phyloP scores from a whole-genome alignment of 2,113 vertebrate genomes.

The Terrapene triunguis region DNA sequence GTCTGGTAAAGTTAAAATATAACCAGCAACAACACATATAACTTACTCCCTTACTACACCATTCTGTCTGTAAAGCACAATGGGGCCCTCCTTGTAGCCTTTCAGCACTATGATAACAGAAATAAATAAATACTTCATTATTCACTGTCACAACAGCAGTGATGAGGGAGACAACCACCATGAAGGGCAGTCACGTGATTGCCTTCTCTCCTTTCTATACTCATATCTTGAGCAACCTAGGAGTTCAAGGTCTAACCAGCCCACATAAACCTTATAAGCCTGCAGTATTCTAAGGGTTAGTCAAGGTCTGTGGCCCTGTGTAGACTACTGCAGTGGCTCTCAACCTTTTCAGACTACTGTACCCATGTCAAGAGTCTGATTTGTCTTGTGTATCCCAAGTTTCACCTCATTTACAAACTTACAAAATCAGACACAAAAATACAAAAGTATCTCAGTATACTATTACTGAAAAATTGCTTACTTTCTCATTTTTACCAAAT shows the following conservation, averaged over 20 bases:
- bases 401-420: too few species aligned
- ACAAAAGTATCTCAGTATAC: too few species aligned
- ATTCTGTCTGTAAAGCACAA: not conserved
- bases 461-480: too few species aligned
- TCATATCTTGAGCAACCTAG: not conserved
- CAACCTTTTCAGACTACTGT: too few species aligned
- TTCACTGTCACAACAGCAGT: not conserved
- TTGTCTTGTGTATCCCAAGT: too few species aligned
- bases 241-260: not conserved
- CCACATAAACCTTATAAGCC: not conserved
- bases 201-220: not conserved
- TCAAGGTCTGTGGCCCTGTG: not conserved
- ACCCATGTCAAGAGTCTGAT: too few species aligned
- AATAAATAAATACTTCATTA: not conserved
- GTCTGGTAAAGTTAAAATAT: not conserved
- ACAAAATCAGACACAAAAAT: too few species aligned
- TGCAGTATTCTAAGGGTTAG: not conserved
- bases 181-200: not conserved
- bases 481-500: too few species aligned
- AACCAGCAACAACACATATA: not conserved
- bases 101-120: not conserved
- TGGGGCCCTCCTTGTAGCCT: not conserved
- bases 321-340: too few species aligned
- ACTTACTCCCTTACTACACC: not conserved
- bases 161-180: not conserved